Conservation (phyloP, 2,888 invertebrate species). For the Cancer borealis region DNA sequence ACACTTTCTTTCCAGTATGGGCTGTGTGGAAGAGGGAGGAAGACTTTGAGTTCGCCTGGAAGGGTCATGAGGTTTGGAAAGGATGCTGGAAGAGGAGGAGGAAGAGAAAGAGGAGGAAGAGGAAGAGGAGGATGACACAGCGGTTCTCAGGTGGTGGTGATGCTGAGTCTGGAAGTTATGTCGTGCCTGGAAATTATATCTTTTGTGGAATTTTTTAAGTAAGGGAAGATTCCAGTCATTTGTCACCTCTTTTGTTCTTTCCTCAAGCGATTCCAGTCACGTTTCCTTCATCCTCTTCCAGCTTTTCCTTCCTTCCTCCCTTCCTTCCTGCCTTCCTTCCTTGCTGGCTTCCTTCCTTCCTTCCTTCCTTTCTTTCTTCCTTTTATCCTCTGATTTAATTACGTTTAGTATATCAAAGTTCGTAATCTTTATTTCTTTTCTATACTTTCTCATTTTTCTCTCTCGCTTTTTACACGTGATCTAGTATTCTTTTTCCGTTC, state of each 20-base stretch:
- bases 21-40: neutral
- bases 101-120: neutral
- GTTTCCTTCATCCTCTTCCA: neutral
- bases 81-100: constrained; percentile 33
- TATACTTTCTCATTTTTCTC: neutral
- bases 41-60: neutral
- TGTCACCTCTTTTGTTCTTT: neutral
- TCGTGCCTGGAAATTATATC: neutral
- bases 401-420: neutral
- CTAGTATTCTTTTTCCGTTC: neutral
- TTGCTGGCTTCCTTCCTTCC: neutral
- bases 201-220: neutral
- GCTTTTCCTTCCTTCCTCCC: neutral
- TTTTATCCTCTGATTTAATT: neutral
- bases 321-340: neutral
- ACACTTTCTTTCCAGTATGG: neutral
- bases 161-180: constrained; percentile 27
- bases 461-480: neutral
- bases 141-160: neutral
- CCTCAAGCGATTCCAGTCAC: neutral
- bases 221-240: constrained; percentile 3
- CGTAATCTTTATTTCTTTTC: neutral
- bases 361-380: neutral
- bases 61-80: neutral
- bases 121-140: neutral